Evolutionary conservation across 2,888 invertebrate genomes (phyloP).

Genomic region (Thelaira solivaga): DNA sequence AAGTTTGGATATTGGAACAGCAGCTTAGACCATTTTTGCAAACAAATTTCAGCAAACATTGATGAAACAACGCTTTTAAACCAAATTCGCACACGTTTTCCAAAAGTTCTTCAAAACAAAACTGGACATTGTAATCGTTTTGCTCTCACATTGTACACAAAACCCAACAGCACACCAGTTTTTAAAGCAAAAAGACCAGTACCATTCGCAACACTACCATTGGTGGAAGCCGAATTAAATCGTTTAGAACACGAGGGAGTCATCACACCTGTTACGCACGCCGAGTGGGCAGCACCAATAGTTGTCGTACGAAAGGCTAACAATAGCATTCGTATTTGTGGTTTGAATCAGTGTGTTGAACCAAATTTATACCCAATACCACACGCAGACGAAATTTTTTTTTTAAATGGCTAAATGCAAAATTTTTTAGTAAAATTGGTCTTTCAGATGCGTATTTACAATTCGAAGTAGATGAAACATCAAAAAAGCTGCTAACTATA

Average conservation of each 20-base stretch:
- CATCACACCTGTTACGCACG: too few relatives aligned
- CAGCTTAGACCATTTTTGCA: too few relatives aligned
- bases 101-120: too few relatives aligned
- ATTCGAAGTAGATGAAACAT: constrained; percentile 10
- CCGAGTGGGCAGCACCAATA: constrained; percentile 30
- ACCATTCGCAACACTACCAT: constrained; percentile 21
- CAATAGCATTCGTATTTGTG: constrained; percentile 21
- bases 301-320: constrained; percentile 8
- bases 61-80: too few relatives aligned
- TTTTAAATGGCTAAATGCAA: constrained; percentile 14
- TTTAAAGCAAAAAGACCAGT: constrained; percentile 29
- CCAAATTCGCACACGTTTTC: too few relatives aligned
- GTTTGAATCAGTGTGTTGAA: not conserved
- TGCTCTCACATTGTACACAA: too few relatives aligned
- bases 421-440: not conserved
- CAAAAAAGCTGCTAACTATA: not conserved
- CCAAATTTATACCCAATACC: constrained; percentile 10
- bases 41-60: too few relatives aligned
- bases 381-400: constrained; percentile 34
- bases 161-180: not conserved
- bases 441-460: constrained; percentile 13
- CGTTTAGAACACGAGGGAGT: too few relatives aligned
- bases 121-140: too few relatives aligned
- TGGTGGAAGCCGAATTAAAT: too few relatives aligned
- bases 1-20: too few relatives aligned